Evolutionary conservation across 2,888 invertebrate genomes (phyloP).

Genomic region (Coremacera marginata): DNA sequence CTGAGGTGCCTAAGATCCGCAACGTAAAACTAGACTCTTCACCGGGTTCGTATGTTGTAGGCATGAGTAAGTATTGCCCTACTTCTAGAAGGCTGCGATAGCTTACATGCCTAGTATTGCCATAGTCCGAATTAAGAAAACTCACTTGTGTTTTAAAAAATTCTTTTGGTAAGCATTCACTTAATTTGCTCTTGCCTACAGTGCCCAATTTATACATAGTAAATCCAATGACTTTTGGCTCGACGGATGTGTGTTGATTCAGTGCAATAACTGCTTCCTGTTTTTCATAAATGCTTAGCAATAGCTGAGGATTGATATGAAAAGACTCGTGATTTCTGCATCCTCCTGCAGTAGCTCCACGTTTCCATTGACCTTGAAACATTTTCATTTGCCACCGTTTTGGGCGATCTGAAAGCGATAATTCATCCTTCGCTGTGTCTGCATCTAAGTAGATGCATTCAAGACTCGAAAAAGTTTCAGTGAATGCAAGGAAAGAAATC

Average conservation of each 20-base stretch:
- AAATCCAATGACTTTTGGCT: conserved; percentile 93
- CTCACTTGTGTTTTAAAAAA: conserved; percentile 91
- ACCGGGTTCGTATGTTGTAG: conserved; percentile 91
- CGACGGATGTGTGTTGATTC: conserved; percentile 91
- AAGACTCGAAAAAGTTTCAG: conserved; percentile 83
- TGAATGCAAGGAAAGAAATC: conserved; percentile 87
- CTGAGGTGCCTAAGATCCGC: conserved; percentile 82
- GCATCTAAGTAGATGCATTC: conserved; percentile 89
- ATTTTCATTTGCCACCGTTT: conserved; percentile 88
- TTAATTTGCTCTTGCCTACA: conserved; percentile 69
- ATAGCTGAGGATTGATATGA: conserved; percentile 92
- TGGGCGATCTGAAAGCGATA: conserved; percentile 80
- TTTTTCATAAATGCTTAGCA: conserved; percentile 82
- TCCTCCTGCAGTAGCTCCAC: conserved; percentile 90
- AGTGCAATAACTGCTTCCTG: conserved; percentile 87
- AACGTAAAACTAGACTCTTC: conserved; percentile 91
- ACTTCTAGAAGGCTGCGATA: conserved; percentile 83
- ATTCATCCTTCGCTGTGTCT: conserved; percentile 88
- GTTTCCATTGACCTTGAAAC: conserved; percentile 88
- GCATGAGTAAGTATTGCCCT: conserved; percentile 86
- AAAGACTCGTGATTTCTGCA: conserved; percentile 92
- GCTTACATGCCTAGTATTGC: conserved; percentile 90
- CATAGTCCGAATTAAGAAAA: conserved; percentile 89
- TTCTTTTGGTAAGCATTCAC: conserved; percentile 81
- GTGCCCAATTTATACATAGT: conserved; percentile 77